Base-by-base conservation (phyloP, 2,113 vertebrate genomes). In the Psophia crepitans region DNA sequence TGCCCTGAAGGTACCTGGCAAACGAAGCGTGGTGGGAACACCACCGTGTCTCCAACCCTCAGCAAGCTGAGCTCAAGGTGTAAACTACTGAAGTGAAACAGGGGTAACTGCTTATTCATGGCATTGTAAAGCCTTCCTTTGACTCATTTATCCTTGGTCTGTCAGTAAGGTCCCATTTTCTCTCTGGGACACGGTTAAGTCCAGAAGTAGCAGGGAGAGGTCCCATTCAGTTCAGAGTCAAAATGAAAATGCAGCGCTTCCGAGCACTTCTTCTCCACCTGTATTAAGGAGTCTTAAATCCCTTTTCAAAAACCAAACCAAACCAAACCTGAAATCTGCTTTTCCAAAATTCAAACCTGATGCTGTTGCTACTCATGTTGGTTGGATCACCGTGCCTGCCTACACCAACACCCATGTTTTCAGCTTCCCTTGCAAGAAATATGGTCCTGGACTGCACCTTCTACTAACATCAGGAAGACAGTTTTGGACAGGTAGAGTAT, bases 1-100 rank as follows among this genome's bases (percentile, higher is more conserved):
- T 80, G 48, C 18, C 20, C 68, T 48, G 33, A 28, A 84, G 70
- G 18, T 58, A 48, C 7, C 24, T 53, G 66, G 53, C 48, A 76
- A 54, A 87, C 17, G 37, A 37, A 80, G 27, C 0, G 0, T 0
- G 2, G 21, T 20, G 9, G 10, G 27, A 41, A 43, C 22, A 41
- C 11, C 28, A 11, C 9, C 0, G 0, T 5, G 22, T 39, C 19
- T 77, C 20, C 21, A 74, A 8, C 11, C 18, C n/a, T 37, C 0
- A 0, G 9, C 46, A 78, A 57, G 15, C 44, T 44, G 14, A 70
- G 9, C 2, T 1, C 3, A 3, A 54, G 32, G 21, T 24, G 8
- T 53, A 32, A 65, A 21, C 18, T 53, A 5, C 41, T 6, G 8
- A 43, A 81, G 61, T 0, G 2, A 13, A 74, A 33, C 28, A 39